A percentile compares a stretch with the other conserved stretches of the same genome.
phyloP scores from a whole-genome alignment of 2,113 vertebrate species.

The Hystrix brachyura region DNA sequence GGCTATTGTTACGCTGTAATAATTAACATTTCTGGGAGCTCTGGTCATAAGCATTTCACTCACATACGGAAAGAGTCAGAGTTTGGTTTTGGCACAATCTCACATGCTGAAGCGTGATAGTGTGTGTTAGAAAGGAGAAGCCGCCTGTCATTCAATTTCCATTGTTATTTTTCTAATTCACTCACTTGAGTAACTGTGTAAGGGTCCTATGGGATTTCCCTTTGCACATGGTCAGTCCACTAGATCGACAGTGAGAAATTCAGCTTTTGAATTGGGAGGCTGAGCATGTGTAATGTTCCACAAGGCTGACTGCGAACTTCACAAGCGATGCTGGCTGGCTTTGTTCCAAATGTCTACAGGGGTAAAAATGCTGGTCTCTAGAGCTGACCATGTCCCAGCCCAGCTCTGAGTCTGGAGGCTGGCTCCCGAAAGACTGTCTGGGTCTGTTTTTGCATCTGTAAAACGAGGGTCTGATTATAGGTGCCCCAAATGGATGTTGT shows the following conservation, averaged over 20 bases:
- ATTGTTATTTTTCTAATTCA: conserved; percentile 35
- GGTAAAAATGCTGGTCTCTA: neutral
- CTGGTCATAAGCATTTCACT: neutral
- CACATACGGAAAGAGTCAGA: conserved; percentile 16
- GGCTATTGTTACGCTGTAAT: conserved; percentile 9
- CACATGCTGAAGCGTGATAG: neutral
- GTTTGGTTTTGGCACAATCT: neutral
- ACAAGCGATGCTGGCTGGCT: neutral
- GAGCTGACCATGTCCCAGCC: neutral
- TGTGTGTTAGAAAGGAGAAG: neutral
- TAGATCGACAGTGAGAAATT: neutral
- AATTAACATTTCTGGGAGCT: conserved; percentile 41
- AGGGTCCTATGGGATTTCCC: neutral
- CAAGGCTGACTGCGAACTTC: neutral
- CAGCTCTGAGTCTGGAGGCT: neutral
- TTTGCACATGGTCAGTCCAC: neutral
- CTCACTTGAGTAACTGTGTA: neutral
- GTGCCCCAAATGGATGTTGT: neutral
- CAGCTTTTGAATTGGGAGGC: neutral
- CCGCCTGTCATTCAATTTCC: neutral
- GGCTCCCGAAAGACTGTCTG: neutral
- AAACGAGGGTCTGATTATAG: neutral
- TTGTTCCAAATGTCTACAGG: neutral
- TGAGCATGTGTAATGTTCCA: neutral
- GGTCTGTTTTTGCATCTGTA: neutral